Base-by-base conservation (phyloP, 2,888 invertebrate genomes). In the Mechanitis mazaeus region DNA sequence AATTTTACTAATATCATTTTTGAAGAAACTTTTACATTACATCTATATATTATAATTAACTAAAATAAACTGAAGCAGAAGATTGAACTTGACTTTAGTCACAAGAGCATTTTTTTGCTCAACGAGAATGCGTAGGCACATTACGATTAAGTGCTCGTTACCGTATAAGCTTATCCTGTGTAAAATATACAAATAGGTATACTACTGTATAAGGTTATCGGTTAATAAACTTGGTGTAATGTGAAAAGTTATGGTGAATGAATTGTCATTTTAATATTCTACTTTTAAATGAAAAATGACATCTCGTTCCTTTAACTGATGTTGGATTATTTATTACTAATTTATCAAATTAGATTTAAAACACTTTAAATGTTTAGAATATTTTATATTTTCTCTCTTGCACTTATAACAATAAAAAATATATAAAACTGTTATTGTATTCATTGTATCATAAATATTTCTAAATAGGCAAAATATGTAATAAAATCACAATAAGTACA, bases 281-380 rank as follows among this genome's bases (percentile, higher is more conserved):
- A 50, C 47, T 35, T 59, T 5, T 28, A 59, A 45, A 42, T 59
- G 64, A 56, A 60, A 72, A 88, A 88, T 90, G 88, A 73, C 87
- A 76, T 78, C 87, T 88, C 85, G 89, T 90, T 87, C 80, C 87
- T 78, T 74, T 79, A 81, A 89, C 89, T 71, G 61, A 54, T 62
- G 68, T 68, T 84, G 84, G 84, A 78, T 58, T 64, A 63, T 63
- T 61, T 64, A 59, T 58, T 50, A 58, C 12, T 59, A 59, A 64
- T 53, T 59, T 56, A 56, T 56, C 45, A n/a, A 46, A 42, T 33
- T 59, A 42, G 2, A 11, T 58, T n/a, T 38, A 28, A 53, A 50
- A 61, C 9, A 7, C 38, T 46, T 11, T 53, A 45, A 12, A 5
- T 46, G 35, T 38, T 35, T 33, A 45, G 50, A 56, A 2, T 7